These are phyloP conservation scores for Phoenicopterus ruber DNA, from an alignment of 2,113 vertebrate species.

Conservation along the genomic window DNA sequence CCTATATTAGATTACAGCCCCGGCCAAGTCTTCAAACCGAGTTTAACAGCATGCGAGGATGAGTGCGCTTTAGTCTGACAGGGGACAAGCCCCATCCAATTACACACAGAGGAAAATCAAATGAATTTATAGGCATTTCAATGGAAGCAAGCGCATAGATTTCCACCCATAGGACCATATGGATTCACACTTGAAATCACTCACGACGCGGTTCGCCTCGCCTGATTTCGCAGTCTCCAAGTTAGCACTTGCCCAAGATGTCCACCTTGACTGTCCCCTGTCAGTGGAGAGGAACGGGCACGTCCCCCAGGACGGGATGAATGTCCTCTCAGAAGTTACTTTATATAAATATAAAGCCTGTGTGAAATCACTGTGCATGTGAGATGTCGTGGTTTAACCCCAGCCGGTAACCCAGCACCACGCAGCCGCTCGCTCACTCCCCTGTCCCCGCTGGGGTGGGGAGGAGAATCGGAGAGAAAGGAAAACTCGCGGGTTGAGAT, in stretches of 20 bases:
- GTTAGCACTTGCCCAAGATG: background rate
- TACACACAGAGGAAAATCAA: background rate
- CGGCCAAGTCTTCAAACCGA: background rate
- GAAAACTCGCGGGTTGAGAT: too few relatives aligned
- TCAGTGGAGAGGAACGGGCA: background rate
- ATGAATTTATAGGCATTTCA: background rate
- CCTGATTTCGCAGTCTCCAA: background rate
- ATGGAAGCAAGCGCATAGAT: background rate
- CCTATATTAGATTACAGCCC: background rate
- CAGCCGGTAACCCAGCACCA: too few relatives aligned
- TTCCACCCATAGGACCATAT: background rate
- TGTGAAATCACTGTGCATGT: background rate
- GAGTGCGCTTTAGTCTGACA: background rate
- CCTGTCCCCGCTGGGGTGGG: too few relatives aligned
- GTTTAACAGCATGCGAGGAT: background rate
- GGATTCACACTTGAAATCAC: background rate
- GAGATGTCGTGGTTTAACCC: too few relatives aligned
- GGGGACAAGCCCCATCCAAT: background rate
- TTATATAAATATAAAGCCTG: background rate
- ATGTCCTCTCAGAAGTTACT: background rate
- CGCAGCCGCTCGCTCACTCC: too few relatives aligned
- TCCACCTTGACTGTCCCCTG: background rate
- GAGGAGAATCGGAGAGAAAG: too few relatives aligned
- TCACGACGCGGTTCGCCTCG: accelerated
- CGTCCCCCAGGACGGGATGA: too few relatives aligned